A percentile compares a stretch with the other conserved stretches of the same genome.
phyloP scores from a whole-genome alignment of 2,113 vertebrate genomes.

The Tenebrosternarchus preto region DNA sequence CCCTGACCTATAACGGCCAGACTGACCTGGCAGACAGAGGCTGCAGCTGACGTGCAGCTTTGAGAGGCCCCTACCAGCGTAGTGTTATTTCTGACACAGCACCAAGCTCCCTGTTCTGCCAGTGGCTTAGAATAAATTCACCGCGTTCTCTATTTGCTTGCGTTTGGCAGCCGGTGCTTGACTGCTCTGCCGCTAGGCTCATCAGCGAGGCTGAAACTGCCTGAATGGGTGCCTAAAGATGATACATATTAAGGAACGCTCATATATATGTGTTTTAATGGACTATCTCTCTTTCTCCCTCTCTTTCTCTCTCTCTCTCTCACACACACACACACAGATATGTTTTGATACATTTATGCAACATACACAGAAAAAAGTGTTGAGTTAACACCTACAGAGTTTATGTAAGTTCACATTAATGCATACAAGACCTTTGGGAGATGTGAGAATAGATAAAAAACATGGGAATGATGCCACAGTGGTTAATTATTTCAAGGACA shows the following conservation, averaged over 20 bases:
- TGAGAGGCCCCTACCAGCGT: background rate
- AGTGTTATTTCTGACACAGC: background rate
- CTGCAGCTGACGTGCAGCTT: background rate
- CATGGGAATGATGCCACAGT: background rate
- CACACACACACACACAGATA: background rate
- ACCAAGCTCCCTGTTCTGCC: background rate
- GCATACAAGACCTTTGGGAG: background rate
- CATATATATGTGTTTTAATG: slow-evolving; percentile 2
- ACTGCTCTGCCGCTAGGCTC: slow-evolving; percentile 15
- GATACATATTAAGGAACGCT: background rate
- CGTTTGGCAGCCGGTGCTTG: background rate
- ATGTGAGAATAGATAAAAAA: slow-evolving; percentile 1
- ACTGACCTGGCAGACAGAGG: background rate
- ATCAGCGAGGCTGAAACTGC: background rate
- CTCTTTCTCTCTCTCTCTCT: too few relatives aligned
- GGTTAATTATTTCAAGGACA: slow-evolving; percentile 37
- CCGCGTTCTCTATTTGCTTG: background rate
- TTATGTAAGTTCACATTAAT: background rate
- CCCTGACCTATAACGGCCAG: slow-evolving; percentile 14
- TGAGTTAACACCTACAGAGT: too few relatives aligned
- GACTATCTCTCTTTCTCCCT: too few relatives aligned
- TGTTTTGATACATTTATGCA: background rate
- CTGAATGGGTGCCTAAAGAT: background rate
- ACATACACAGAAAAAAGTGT: background rate
- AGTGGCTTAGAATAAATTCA: background rate